phyloP scores from a whole-genome alignment of 2,113 vertebrate species.

The Ranitomeya variabilis region DNA sequence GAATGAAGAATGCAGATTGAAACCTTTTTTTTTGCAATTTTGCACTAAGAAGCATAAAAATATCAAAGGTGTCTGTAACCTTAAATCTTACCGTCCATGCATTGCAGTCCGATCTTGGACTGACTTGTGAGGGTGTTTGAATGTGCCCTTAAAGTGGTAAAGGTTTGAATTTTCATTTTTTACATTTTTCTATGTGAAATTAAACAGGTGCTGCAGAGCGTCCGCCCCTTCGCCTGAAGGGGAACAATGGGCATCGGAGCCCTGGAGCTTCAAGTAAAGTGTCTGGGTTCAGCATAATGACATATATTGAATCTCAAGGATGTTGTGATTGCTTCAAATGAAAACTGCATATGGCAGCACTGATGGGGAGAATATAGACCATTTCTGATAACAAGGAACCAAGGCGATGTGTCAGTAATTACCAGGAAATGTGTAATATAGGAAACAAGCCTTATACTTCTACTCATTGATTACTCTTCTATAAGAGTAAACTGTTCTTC shows the following conservation, averaged over 20 bases:
- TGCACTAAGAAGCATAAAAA: no score
- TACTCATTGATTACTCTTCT: not conserved
- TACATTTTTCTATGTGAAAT: no score
- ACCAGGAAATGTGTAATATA: not conserved
- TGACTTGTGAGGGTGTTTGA: no score
- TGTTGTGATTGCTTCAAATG: slow-evolving; percentile 14
- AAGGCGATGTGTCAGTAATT: not conserved
- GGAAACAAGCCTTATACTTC: not conserved
- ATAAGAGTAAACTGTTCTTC: not conserved
- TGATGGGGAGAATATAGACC: not conserved
- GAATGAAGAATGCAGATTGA: no score
- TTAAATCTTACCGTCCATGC: no score
- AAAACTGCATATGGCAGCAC: not conserved
- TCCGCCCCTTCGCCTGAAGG: not conserved
- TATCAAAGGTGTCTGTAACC: no score
- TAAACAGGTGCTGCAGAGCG: no score
- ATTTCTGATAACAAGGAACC: not conserved
- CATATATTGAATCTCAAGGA: slow-evolving; percentile 1
- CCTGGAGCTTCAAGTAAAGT: not conserved
- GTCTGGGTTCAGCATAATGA: slow-evolving; percentile 1
- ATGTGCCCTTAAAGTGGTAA: no score
- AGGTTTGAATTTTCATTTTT: no score
- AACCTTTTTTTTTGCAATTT: no score
- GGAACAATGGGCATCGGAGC: not conserved
- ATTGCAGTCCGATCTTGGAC: no score